phyloP scores from a whole-genome alignment of 2,113 vertebrate species.

The Typhlomys cinereus region DNA sequence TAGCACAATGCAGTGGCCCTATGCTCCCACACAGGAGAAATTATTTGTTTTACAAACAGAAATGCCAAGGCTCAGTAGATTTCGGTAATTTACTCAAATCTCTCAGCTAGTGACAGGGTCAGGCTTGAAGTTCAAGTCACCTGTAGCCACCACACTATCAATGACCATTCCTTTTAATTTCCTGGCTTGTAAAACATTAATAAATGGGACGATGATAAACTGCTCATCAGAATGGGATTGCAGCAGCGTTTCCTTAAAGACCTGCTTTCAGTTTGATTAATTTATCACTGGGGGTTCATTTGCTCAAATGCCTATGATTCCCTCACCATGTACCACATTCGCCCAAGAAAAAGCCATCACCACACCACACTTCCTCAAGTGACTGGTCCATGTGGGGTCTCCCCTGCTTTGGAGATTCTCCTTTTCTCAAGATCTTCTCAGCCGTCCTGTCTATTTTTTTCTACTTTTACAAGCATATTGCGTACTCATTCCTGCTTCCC shows the following conservation, averaged over 20 bases:
- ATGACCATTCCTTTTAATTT: slow-evolving; percentile 16
- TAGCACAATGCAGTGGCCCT: not conserved
- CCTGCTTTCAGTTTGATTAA: slow-evolving; percentile 16
- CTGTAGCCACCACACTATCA: not conserved
- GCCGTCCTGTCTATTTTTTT: no score
- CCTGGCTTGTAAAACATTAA: slow-evolving; percentile 42
- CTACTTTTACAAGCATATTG: no score
- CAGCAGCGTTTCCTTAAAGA: slow-evolving; percentile 50
- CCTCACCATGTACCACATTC: not conserved
- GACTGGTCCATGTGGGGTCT: not conserved
- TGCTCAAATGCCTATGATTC: slow-evolving; percentile 32
- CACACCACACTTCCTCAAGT: not conserved
- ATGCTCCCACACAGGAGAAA: not conserved
- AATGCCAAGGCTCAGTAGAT: not conserved
- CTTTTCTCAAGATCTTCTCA: not conserved
- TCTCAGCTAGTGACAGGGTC: not conserved
- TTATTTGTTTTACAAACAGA: not conserved
- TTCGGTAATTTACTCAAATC: slow-evolving; percentile 1
- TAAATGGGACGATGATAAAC: slow-evolving; percentile 27
- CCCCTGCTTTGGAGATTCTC: not conserved
- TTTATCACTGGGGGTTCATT: slow-evolving; percentile 16
- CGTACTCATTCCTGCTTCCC: no score
- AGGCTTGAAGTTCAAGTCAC: not conserved
- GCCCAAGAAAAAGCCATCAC: not conserved
- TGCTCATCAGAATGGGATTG: slow-evolving; percentile 31